Base-by-base conservation (phyloP, 30 jellyfish, hydroid and myxozoan genomes). In the Pseudorhiza aurosa region DNA sequence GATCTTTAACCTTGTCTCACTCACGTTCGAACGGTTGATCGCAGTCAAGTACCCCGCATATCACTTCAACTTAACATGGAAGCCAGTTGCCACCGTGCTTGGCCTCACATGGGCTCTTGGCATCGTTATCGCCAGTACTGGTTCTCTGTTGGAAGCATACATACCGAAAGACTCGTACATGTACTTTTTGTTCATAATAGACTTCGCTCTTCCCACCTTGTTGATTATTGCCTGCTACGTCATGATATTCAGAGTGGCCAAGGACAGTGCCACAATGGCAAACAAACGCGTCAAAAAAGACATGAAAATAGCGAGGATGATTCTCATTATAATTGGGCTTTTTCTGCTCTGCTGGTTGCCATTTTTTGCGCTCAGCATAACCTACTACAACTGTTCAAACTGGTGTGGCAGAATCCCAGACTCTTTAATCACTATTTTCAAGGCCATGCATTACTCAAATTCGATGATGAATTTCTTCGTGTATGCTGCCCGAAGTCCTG, bases 401-500 rank as follows among this genome's bases (percentile, higher is more conserved):
- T 68, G 81, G 94, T 72, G 96, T 46, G 69, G 10, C 4, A 21
- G 59, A 45, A 36, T 77, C 29, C 88, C 89, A 6, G 28, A 30
- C 0, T 37, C 68, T 28, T 29, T 75, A n/a, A 46, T 47, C 60
- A 25, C 33, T 24, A 25, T 90, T 15, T 32, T 85, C 40, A 82
- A 82, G 36, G 65, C 86, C 7, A 47, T 90, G 51, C 97, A 85
- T 63, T 82, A 82, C 45, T 43, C 96, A 19, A 90, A 90, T 72
- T 70, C 93, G 22, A 90, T 90, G 97, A 90, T 90, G 97, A 90
- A 90, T 72, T 82, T 90, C 53, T 65, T 70, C 26, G 97, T 90
- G 42, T 90, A 90, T 51, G 97, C 97, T n/a, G 96, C 53, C 2
- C 96, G 97, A 43, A 90, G 97, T 58, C 97, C 96, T 4, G 96